Evolutionary conservation across 1,140 invertebrate species (phyloP), one percentile per base, ranked within the genome.

Genomic region (Eufriesea mexicana): DNA sequence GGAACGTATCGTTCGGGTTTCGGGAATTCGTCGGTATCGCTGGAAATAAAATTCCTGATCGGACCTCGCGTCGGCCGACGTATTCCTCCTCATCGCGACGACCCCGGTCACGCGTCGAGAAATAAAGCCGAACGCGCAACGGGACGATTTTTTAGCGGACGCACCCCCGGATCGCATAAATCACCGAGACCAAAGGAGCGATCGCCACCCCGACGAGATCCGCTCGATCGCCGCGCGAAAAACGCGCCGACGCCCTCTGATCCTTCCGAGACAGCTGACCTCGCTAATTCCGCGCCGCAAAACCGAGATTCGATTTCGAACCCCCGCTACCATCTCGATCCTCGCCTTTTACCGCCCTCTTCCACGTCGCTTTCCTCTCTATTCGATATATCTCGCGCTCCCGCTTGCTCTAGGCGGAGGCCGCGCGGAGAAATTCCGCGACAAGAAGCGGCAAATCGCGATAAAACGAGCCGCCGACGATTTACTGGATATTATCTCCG

Each of bases 401-500:
- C n/a, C 54, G 55, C 25, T 16, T 0, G 62, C n/a, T 47, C 42
- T 18, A 1, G 35, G 12, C n/a, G n/a, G n/a, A n/a, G n/a, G n/a
- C n/a, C n/a, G n/a, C 5, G 42, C 23, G 28, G 42, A 51, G 67
- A 75, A 28, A 54, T 75, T 79, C 42, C 45, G 49, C 47, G 25
- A 16, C 64, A 62, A 64, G 84, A 78, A 88, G 87, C 71, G 73
- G 76, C 66, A 70, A 57, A 77, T 42, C 71, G 80, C 72, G 87
- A 81, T 90, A 90, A 89, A 88, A 87, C 83, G 82, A 84, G 68
- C 79, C 76, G 47, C 47, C 74, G 79, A 88, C 89, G 85, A 91
- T 92, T 92, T 92, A 91, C 83, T 88, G 87, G 84, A 91, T 89
- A 92, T 92, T 92, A 92, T 92, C 90, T 88, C 83, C 67, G 74